A percentile compares a stretch with the other conserved stretches of the same genome.
phyloP scores from a whole-genome alignment of 2,113 vertebrate species.

The Malurus alboscapulatus region DNA sequence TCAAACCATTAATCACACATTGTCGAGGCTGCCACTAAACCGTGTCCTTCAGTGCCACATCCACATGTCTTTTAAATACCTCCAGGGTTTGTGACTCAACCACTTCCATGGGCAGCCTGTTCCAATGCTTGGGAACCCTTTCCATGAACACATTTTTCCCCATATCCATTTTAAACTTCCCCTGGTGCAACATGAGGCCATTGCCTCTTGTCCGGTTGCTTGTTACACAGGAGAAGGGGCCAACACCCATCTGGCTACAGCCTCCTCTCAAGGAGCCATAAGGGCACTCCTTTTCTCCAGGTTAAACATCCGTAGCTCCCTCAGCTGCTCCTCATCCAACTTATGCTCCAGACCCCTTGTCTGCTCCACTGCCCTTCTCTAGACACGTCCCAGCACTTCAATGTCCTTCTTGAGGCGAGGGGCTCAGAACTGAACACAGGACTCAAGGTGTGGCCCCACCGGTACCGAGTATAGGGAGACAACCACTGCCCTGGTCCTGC shows the following conservation, averaged over 20 bases:
- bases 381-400: accelerated
- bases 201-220: background rate
- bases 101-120: background rate
- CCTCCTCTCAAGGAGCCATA: background rate
- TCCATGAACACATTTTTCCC: background rate
- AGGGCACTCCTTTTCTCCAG: background rate
- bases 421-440: background rate
- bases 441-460: background rate
- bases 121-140: background rate
- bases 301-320: background rate
- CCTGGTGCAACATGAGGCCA: background rate
- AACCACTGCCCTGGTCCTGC: background rate
- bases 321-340: background rate
- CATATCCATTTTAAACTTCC: background rate
- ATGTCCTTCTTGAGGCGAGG: too few species aligned
- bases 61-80: accelerated
- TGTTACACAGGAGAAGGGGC: background rate
- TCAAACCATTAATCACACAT: background rate
- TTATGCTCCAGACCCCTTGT: background rate
- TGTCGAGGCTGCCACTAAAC: background rate
- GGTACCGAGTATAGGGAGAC: accelerated
- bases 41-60: background rate
- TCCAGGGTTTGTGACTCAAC: background rate
- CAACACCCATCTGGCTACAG: background rate
- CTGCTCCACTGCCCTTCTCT: accelerated